Base-by-base conservation (phyloP, 1,140 invertebrate genomes). In the Mactra quadrangularis region DNA sequence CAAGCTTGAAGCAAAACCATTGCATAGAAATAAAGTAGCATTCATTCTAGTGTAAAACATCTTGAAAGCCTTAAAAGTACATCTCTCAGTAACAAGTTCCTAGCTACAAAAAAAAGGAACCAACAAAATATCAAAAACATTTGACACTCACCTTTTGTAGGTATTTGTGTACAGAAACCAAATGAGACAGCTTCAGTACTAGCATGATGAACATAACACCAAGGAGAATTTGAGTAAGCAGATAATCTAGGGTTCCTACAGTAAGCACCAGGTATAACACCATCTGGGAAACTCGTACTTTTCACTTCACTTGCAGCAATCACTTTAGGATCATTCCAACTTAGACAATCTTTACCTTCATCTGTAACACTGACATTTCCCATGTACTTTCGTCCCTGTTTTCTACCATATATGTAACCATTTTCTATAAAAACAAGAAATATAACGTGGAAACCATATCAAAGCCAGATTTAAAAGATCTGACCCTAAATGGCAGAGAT, bases 321-420 rank as follows among this genome's bases (percentile, higher is more conserved):
- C 0, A 71, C 55, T 71, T 38, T 19, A 29, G 52, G 33, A 25
- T 81, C 66, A 17, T 68, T 68, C 77, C 77, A 81, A 15, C 27
- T 59, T 22, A 81, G 13, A 60, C 77, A 81, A n/a, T 66, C 60
- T 11, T 57, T 27, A 27, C n/a, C 17, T 4, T 81, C 41, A 1
- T 25, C 53, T 3, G 52, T 50, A 22, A 15, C 33, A 0, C n/a
- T 38, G 27, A 55, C n/a, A 13, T 47, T 70, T 17, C 77, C 77
- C 15, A 50, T 71, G 35, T 81, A 81, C n/a, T 11, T 17, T 33
- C 27, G 45, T 13, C 77, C 77, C 47, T 45, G 29, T 31, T 59
- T 1, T n/a, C 47, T 13, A 15, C 77, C 77, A 59, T 81, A 81
- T 3, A 81, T 81, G n/a, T 22, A 70, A 22, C 59, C 55, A 81